Evolutionary conservation across 1,140 invertebrate genomes (phyloP).

Genomic region (Holcopasites calliopsidis): DNA sequence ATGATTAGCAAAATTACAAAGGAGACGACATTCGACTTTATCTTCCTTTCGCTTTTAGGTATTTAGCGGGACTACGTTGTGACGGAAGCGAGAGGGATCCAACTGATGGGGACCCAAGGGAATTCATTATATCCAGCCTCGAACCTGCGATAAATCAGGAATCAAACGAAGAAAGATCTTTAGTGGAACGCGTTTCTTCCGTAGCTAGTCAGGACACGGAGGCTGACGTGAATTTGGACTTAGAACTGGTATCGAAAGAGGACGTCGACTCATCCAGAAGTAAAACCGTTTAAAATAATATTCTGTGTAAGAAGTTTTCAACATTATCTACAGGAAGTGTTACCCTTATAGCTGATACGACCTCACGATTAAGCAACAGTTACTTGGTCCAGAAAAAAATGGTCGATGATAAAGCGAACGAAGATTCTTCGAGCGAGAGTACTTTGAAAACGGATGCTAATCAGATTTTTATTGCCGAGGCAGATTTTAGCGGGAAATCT

Average conservation of each 20-base stretch:
- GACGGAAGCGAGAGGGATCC: conserved; percentile 64
- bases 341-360: conserved; percentile 26
- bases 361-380: conserved; percentile 11
- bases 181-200: conserved; percentile 44
- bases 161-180: conserved; percentile 13
- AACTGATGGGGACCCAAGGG: conserved; percentile 46
- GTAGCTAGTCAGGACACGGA: conserved; percentile 71
- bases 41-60: conserved; percentile 56
- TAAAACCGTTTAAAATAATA: conserved; percentile 1
- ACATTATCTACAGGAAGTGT: not conserved
- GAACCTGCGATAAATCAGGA: not conserved
- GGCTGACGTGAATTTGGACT: conserved; percentile 66
- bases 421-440: not conserved
- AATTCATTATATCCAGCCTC: conserved; percentile 31
- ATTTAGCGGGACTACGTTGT: conserved; percentile 72
- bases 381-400: not conserved
- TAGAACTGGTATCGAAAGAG: conserved; percentile 65
- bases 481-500: not conserved
- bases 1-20: no score
- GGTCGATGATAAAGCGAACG: not conserved
- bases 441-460: not conserved
- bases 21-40: no score
- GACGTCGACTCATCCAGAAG: conserved; percentile 54
- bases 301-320: not conserved
- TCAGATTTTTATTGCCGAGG: not conserved